Conservation (phyloP, 1,140 invertebrate genomes). For the Pentalonia nigronervosa region DNA sequence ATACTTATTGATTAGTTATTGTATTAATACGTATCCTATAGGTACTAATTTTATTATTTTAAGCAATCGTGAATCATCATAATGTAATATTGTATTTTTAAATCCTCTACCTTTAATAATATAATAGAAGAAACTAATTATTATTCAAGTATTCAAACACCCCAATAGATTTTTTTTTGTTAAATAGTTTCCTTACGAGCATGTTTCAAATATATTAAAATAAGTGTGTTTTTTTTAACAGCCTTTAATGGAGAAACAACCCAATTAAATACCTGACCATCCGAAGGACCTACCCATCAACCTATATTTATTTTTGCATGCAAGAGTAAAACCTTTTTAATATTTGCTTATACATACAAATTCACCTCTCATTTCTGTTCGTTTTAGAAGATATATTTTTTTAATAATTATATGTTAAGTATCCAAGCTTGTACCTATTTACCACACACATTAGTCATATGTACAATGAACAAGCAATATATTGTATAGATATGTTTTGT, state of each 20-base stretch:
- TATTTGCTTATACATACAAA: constrained; percentile 58
- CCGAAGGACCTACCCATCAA: constrained; percentile 47
- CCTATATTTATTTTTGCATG: constrained; percentile 54
- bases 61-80: not conserved
- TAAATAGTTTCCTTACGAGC: not conserved
- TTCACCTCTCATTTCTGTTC: constrained; percentile 57
- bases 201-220: constrained; percentile 44
- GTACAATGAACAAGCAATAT: constrained; percentile 47
- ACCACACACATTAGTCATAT: constrained; percentile 52
- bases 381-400: constrained; percentile 38
- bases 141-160: not conserved
- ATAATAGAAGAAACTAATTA: not conserved
- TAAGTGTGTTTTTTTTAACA: constrained; percentile 58
- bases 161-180: constrained; percentile 8
- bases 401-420: constrained; percentile 46
- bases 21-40: not conserved
- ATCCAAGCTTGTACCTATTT: constrained; percentile 56
- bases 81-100: not conserved
- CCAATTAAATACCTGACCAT: constrained; percentile 55
- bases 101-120: not conserved
- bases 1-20: not conserved
- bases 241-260: constrained; percentile 56
- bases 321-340: constrained; percentile 58
- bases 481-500: constrained; percentile 56
- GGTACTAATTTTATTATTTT: not conserved